Conservation (phyloP, 2,113 vertebrate species). For the Scomber scombrus region DNA sequence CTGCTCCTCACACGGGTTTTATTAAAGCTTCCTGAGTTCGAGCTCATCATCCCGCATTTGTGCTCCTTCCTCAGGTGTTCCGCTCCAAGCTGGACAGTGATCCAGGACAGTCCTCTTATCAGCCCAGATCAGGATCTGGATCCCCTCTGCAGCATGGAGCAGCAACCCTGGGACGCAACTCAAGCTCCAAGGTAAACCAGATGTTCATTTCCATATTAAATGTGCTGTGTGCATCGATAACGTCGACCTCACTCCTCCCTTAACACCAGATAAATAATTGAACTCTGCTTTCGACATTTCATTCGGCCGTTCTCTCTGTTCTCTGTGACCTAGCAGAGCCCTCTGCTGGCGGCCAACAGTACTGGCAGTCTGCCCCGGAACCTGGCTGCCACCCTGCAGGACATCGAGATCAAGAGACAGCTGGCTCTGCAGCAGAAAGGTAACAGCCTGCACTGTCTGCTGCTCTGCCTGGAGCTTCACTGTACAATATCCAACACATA, state of each 20-base stretch:
- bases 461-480: neutral
- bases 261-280: neutral
- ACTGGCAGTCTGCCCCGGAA: conserved; percentile 91
- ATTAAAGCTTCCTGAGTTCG: neutral
- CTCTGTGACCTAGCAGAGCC: conserved; percentile 81
- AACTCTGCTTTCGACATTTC: neutral
- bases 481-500: neutral
- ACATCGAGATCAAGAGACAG: conserved; percentile 96
- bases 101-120: conserved; percentile 71
- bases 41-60: neutral
- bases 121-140: conserved; percentile 78
- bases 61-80: conserved; percentile 86
- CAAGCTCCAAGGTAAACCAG: conserved; percentile 87
- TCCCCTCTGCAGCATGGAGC: conserved; percentile 86
- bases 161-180: conserved; percentile 89
- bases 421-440: conserved; percentile 97
- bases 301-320: neutral
- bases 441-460: conserved; percentile 65
- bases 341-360: conserved; percentile 82
- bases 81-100: conserved; percentile 90
- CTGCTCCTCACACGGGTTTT: neutral
- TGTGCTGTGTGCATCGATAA: neutral
- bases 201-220: neutral
- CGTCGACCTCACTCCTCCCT: neutral
- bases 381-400: conserved; percentile 92